Percentiles rank a stretch among this genome's conserved stretches.
Evolutionary conservation across 2,113 vertebrate species (phyloP).

Genomic region (Stegostoma tigrinum): DNA sequence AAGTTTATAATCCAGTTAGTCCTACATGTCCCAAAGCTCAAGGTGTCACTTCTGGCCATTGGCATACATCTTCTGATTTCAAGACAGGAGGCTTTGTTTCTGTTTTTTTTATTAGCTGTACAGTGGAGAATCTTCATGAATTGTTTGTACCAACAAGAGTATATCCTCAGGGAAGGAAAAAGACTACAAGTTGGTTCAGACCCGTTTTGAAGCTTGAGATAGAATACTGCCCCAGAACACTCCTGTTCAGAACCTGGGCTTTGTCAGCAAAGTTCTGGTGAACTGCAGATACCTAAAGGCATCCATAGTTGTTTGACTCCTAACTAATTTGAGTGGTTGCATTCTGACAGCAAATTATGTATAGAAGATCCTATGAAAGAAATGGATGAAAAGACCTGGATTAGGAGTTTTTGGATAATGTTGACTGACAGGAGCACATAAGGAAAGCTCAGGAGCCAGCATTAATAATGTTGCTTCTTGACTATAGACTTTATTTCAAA

Average conservation of each 20-base stretch:
- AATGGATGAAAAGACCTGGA: background rate
- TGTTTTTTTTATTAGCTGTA: background rate
- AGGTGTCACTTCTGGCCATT: background rate
- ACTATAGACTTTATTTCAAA: too few species aligned
- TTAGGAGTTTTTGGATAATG: background rate
- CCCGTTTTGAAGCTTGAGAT: background rate
- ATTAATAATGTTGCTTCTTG: background rate
- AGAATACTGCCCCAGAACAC: background rate
- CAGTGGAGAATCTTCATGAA: background rate
- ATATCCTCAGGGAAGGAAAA: background rate
- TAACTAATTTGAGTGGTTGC: background rate
- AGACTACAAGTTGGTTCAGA: background rate
- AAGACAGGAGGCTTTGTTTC: background rate
- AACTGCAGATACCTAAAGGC: background rate
- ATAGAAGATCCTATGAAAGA: background rate
- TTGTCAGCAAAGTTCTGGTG: background rate
- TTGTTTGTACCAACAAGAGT: background rate
- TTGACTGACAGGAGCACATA: background rate
- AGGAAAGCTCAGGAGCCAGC: background rate
- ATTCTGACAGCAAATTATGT: background rate
- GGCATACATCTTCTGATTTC: background rate
- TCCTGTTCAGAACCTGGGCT: too few species aligned
- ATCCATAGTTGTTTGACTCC: background rate
- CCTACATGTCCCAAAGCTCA: background rate
- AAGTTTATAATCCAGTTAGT: background rate